Percentiles rank a stretch among this genome's conserved stretches.
These are phyloP conservation scores for Acyrthosiphon pisum DNA, from an alignment of 1,140 invertebrate species.

Conservation along the genomic window DNA sequence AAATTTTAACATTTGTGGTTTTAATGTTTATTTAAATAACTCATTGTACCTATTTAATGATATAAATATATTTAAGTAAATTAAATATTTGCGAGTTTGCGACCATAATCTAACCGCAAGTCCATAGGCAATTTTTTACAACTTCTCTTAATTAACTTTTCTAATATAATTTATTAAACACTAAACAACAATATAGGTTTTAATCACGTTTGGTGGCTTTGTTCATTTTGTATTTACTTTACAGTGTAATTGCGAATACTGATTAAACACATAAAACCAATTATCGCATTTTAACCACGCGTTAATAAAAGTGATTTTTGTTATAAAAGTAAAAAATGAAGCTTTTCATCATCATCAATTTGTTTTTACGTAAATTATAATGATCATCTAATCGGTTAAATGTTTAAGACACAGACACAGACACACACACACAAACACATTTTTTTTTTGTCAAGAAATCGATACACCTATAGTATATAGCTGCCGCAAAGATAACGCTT, in stretches of 20 bases:
- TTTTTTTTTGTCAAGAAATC: background rate
- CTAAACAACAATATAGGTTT: background rate
- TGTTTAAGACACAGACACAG: background rate
- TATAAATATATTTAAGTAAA: background rate
- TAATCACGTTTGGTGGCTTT: background rate
- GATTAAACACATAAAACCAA: background rate
- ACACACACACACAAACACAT: background rate
- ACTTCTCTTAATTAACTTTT: background rate
- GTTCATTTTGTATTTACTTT: background rate
- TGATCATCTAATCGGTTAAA: background rate
- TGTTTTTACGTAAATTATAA: background rate
- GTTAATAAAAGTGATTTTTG: background rate
- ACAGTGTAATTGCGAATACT: background rate
- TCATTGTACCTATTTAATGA: background rate
- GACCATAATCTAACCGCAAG: background rate
- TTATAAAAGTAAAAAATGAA: background rate
- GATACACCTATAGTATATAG: background rate
- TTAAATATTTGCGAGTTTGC: background rate
- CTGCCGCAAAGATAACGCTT: background rate
- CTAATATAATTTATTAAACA: constrained; percentile 4
- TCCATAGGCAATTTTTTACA: background rate
- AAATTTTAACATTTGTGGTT: background rate
- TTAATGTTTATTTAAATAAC: background rate
- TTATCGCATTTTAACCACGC: background rate
- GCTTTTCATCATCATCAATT: background rate